Evolutionary conservation across 2,888 invertebrate genomes (phyloP), one percentile per base, ranked within the genome.

Genomic region (Ischnura elegans): DNA sequence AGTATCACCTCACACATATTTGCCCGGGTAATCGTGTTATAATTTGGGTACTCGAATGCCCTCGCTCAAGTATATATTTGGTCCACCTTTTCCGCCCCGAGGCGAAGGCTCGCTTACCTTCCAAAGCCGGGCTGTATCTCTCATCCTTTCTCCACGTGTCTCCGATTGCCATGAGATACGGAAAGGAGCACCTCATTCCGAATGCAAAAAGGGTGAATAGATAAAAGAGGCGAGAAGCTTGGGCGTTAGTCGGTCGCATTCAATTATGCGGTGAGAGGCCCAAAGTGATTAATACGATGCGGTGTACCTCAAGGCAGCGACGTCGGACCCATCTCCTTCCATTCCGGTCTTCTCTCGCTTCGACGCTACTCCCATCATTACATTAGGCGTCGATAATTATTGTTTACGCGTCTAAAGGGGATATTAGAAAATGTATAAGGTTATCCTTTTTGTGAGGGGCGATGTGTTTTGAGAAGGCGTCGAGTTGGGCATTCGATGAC

Each of bases 241-340:
- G 61, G 61, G 55, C 87, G 87, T 43, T 43, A 90, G 90, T n/a
- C 90, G 90, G 61, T 61, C 90, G 61, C 90, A 61, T 90, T 90
- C 90, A 90, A 90, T 90, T 90, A 90, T 90, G 61, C 55, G 66
- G 45, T 55, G 55, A 55, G 46, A 42, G 36, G 42, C 43, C 86
- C 86, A 90, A 90, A 90, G 90, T 90, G 61, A 90, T 90, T 90
- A 90, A 90, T 90, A 61, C 90, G 90, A 90, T 55, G 61, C 36
- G 10, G 76, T 36, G 76, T 76, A 36, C 76, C 76, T 16, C 76
- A 76, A 36, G 76, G 76, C 29, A 8, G n/a, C 29, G 36, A 13
- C 29, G 13, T 10, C 13, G 76, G 76, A 36, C 76, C 76, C 76
- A 36, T 76, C 36, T 36, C 36, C 76, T 76, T 76, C 61, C 21